These are phyloP conservation scores for Mesochorus sp. DNA, from an alignment of 2,888 invertebrate genomes.

Conservation along the genomic window DNA sequence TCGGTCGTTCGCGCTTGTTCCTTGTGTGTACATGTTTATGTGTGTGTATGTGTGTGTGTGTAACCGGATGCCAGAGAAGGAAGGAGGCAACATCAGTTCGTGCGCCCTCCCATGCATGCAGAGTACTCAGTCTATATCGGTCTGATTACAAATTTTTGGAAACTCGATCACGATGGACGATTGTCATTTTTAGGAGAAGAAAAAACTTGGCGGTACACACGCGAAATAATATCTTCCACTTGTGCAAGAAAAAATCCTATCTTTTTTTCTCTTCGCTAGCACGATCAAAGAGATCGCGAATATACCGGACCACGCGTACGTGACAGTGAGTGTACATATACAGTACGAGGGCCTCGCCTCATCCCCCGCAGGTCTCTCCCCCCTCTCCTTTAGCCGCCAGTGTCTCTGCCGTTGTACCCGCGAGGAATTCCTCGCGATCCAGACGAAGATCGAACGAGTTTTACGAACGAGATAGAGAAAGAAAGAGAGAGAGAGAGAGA, in stretches of 20 bases:
- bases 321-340: conserved; percentile 44
- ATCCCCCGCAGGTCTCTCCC: conserved; percentile 21
- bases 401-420: conserved; percentile 15
- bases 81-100: conserved; percentile 48
- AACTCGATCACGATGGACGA: too few relatives aligned
- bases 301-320: conserved; percentile 47
- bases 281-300: not conserved
- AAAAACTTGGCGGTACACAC: too few relatives aligned
- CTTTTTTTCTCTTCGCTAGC: not conserved
- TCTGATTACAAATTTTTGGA: conserved; percentile 12
- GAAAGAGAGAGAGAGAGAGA: conserved; percentile 15
- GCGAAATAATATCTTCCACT: too few relatives aligned
- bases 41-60: conserved; percentile 57
- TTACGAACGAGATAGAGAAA: conserved; percentile 27
- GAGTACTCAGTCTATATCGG: not conserved
- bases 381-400: too few relatives aligned
- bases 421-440: conserved; percentile 41
- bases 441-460: conserved; percentile 9
- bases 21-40: too few relatives aligned
- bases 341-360: not conserved
- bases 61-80: conserved; percentile 64
- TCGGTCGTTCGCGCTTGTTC: conserved; percentile 9
- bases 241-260: not conserved
- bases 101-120: conserved; percentile 38
- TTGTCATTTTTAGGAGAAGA: too few relatives aligned